Base-by-base conservation (phyloP, 2,888 invertebrate species). In the Timema podura region DNA sequence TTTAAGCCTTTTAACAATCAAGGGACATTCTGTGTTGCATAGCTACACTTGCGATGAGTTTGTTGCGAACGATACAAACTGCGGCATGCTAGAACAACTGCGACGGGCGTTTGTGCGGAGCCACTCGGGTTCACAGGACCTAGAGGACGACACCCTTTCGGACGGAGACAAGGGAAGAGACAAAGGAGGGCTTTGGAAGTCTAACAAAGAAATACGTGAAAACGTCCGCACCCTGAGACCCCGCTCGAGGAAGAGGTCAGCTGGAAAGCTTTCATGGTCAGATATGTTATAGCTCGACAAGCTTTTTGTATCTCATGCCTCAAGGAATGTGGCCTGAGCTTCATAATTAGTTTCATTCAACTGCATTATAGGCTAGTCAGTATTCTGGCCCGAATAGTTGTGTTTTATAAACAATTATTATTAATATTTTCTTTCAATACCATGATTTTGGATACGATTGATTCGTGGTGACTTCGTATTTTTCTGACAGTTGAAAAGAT, bases 11-110 rank as follows among this genome's bases (percentile, higher is more conserved):
- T 30, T 44, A 65, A 16, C 15, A 15, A 13, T 44, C 46, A 16
- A 65, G 5, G 5, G 47, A 45, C 65, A 65, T 16, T 10, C 5
- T 61, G 61, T 61, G 61, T 61, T 61, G 61, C 61, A 30, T 30
- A 91, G 91, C 81, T 92, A 92, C 79, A 85, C 85, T 79, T 92
- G 92, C 83, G 91, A 92, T 81, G 92, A 92, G 76, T 92, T 89
- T 83, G 87, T 91, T 68, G 86, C 87, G 75, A 91, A 91, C 81
- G 91, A 91, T 79, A 85, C 88, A 57, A 83, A 85, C 74, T 81
- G 83, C 75, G 82, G 83, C 61, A 81, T 80, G 74, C 83, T 89
- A 78, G 84, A 85, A 76, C 85, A 85, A 80, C 81, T 88, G 77
- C 84, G 89, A 61, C 84, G 75, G 48, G 49, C 46, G 10, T 64